Base-by-base conservation (phyloP, 1,140 invertebrate species). In the Chlorops oryzae region DNA sequence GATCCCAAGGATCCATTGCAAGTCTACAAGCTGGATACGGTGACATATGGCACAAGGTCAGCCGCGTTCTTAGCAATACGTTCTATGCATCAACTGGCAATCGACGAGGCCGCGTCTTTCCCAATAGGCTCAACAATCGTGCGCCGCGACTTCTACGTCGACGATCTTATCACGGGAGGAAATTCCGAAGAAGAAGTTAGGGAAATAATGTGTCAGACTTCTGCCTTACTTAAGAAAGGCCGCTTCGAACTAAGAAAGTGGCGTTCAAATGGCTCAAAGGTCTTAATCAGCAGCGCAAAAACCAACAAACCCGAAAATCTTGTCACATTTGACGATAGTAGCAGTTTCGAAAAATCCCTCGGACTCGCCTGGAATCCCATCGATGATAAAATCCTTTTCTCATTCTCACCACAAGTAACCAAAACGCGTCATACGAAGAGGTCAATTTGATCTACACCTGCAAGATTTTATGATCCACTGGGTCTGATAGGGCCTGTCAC, bases 181-280 rank as follows among this genome's bases (percentile, higher is more conserved):
- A n/a, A n/a, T n/a, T n/a, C n/a, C n/a, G n/a, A n/a, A n/a, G n/a
- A n/a, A n/a, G n/a, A n/a, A n/a, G n/a, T n/a, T n/a, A n/a, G n/a
- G n/a, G n/a, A n/a, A n/a, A n/a, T n/a, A n/a, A n/a, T n/a, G n/a
- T n/a, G n/a, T n/a, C n/a, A n/a, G n/a, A n/a, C n/a, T n/a, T n/a
- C n/a, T n/a, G n/a, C n/a, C n/a, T n/a, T 13, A 24, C 41, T 47
- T 20, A 13, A 22, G 10, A 22, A 13, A 17, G 71, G 60, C 18
- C 65, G 65, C 28, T 68, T 76, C 34, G 12, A 58, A 38, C 50
- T 73, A 22, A 51, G 65, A 39, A 75, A 75, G 62, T 76, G 72
- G 70, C 50, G 46, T 3, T 63, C 62, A 0, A 73, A 73, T 47
- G 39, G 69, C 22, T 67, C 6, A 7, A 4, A 49, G 17, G 18